These are phyloP conservation scores for Caerostris extrusa DNA, from an alignment of 1,140 invertebrate genomes.

Conservation along the genomic window DNA sequence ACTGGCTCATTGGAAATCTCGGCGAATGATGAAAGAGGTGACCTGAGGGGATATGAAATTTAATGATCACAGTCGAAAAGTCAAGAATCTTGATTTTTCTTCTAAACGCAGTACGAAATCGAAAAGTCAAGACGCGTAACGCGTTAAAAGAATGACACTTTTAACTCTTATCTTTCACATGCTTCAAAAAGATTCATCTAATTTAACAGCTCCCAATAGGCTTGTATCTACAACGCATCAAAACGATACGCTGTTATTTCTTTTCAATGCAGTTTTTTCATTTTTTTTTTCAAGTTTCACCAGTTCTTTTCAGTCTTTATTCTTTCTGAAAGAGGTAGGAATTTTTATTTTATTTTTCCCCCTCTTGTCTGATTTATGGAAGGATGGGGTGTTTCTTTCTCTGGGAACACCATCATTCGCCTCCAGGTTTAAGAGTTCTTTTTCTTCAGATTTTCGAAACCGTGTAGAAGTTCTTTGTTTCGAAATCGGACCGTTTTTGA, in stretches of 20 bases:
- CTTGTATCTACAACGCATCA: slow-evolving; percentile 57
- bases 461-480: background rate
- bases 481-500: no score
- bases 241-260: background rate
- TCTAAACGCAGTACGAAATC: background rate
- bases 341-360: background rate
- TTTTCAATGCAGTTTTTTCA: background rate
- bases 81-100: background rate
- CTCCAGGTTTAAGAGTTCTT: slow-evolving; percentile 9
- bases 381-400: slow-evolving; percentile 5
- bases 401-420: slow-evolving; percentile 3
- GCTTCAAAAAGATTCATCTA: slow-evolving; percentile 59
- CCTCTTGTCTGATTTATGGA: slow-evolving; percentile 50
- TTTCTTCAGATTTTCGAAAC: background rate
- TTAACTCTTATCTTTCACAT: slow-evolving; percentile 40
- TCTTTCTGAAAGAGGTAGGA: no score
- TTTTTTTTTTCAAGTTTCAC: slow-evolving; percentile 34
- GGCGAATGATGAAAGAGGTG: background rate
- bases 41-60: slow-evolving; percentile 4
- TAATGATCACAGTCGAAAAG: slow-evolving; percentile 14
- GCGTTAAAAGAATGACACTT: slow-evolving; percentile 43
- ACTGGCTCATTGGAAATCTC: slow-evolving; percentile 4
- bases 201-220: slow-evolving; percentile 66
- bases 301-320: slow-evolving; percentile 15
- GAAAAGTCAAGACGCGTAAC: slow-evolving; percentile 21